A percentile compares a stretch with the other conserved stretches of the same genome.
These are phyloP conservation scores for Apostichopus californicus DNA, from an alignment of 35 echinoderm and acorn worm species.

Conservation along the genomic window DNA sequence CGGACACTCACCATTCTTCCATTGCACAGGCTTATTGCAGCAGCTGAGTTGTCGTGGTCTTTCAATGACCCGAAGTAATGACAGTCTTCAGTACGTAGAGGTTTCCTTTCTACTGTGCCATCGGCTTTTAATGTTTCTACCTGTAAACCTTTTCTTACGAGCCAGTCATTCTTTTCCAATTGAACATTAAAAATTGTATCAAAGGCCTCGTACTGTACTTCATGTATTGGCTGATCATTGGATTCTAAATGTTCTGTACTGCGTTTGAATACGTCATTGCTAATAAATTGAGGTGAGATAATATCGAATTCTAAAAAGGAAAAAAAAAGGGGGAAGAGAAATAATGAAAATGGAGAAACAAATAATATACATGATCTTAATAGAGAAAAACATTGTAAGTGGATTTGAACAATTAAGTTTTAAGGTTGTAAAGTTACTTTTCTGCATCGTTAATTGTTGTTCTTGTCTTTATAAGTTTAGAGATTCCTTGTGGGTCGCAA, in stretches of 20 bases:
- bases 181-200: conserved; percentile 34
- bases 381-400: background rate
- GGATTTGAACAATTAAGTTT: too few species aligned
- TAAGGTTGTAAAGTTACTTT: too few species aligned
- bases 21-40: conserved; percentile 78
- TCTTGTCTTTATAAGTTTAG: too few species aligned
- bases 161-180: conserved; percentile 65
- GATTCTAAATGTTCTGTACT: conserved; percentile 34
- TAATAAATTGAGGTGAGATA: conserved; percentile 53
- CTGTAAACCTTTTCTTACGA: conserved; percentile 60
- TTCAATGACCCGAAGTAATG: conserved; percentile 65
- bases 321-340: conserved; percentile 2
- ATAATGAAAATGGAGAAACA: background rate
- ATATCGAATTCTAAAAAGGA: conserved; percentile 32
- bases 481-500: too few species aligned
- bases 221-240: background rate
- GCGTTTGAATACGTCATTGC: conserved; percentile 57
- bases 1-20: conserved; percentile 70
- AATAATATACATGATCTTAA: background rate
- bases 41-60: conserved; percentile 55
- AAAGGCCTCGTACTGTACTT: conserved; percentile 74
- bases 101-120: conserved; percentile 42
- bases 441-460: too few species aligned
- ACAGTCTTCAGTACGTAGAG: conserved; percentile 38
- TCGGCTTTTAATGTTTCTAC: conserved; percentile 65